Percentiles rank a stretch among this genome's conserved stretches.
Conservation (phyloP, 2,113 vertebrate species). For the Himantopus leucocephalus region DNA sequence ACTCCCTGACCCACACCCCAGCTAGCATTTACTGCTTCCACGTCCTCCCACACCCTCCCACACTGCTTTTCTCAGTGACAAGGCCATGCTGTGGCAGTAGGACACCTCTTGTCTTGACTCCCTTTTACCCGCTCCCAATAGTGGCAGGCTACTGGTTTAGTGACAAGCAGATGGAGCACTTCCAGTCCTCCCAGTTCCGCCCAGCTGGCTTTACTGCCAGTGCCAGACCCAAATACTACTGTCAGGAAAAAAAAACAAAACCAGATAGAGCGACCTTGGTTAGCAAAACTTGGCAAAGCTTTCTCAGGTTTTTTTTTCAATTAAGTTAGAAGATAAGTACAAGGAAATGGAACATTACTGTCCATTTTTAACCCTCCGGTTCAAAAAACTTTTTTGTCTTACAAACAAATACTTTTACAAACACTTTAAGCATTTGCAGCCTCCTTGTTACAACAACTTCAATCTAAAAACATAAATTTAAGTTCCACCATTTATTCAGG, state of each 20-base stretch:
- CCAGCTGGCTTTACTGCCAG: background rate
- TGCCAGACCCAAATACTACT: background rate
- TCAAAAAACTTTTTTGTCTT: background rate
- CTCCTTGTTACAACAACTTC: background rate
- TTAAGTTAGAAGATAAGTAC: background rate
- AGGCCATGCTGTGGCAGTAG: too few species aligned
- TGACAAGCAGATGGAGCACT: background rate
- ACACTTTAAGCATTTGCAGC: background rate
- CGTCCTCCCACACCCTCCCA: fast-evolving
- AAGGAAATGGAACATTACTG: background rate
- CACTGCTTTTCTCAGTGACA: fast-evolving
- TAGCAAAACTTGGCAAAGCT: background rate
- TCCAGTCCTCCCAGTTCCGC: background rate
- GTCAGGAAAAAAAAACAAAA: background rate
- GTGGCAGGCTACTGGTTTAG: background rate
- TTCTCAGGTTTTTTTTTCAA: background rate
- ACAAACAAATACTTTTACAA: background rate
- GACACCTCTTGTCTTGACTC: background rate
- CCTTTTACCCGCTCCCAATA: background rate
- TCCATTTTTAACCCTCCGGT: background rate
- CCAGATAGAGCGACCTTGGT: background rate
- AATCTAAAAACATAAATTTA: background rate
- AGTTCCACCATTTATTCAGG: background rate
- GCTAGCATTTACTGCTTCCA: background rate
- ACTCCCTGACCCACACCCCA: background rate